A percentile compares a stretch with the other conserved stretches of the same genome.
phyloP scores from a whole-genome alignment of 2,113 vertebrate species.

The Gymnarchus niloticus region DNA sequence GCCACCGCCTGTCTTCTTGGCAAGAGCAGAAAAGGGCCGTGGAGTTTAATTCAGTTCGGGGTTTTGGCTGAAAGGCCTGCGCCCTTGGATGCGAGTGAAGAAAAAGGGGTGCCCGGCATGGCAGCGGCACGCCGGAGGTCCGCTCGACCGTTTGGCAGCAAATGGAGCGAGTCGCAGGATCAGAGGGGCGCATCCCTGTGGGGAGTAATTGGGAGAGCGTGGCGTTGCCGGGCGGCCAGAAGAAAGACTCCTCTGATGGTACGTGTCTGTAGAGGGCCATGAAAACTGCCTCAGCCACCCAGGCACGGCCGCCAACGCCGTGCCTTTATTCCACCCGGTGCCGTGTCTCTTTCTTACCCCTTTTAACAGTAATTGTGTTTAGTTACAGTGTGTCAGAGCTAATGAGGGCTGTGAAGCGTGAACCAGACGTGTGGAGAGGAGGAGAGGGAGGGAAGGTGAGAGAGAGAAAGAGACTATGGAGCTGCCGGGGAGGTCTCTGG shows the following conservation, averaged over 20 bases:
- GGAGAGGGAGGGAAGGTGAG: neutral
- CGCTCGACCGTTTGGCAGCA: slow-evolving; percentile 5
- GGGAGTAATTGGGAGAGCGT: slow-evolving; percentile 18
- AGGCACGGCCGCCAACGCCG: slow-evolving; percentile 30
- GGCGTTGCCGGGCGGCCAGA: neutral
- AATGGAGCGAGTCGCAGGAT: slow-evolving; percentile 13
- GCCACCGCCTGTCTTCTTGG: neutral
- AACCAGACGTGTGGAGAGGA: neutral
- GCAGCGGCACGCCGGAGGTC: neutral
- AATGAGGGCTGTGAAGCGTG: slow-evolving; percentile 36
- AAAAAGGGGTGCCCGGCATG: neutral
- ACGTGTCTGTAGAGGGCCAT: neutral
- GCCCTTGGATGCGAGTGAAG: neutral
- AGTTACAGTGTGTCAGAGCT: slow-evolving; percentile 44
- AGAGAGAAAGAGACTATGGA: neutral
- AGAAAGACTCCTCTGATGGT: neutral
- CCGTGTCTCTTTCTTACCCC: slow-evolving; percentile 40
- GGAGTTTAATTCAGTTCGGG: neutral
- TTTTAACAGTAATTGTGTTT: slow-evolving; percentile 49
- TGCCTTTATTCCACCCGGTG: slow-evolving; percentile 34
- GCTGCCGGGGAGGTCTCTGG: neutral
- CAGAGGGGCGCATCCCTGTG: slow-evolving; percentile 3
- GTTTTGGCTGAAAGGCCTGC: neutral
- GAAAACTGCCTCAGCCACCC: neutral
- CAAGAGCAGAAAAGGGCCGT: neutral